Evolutionary conservation across 2,888 invertebrate genomes (phyloP).

Genomic region (Drosophila acutilabella): DNA sequence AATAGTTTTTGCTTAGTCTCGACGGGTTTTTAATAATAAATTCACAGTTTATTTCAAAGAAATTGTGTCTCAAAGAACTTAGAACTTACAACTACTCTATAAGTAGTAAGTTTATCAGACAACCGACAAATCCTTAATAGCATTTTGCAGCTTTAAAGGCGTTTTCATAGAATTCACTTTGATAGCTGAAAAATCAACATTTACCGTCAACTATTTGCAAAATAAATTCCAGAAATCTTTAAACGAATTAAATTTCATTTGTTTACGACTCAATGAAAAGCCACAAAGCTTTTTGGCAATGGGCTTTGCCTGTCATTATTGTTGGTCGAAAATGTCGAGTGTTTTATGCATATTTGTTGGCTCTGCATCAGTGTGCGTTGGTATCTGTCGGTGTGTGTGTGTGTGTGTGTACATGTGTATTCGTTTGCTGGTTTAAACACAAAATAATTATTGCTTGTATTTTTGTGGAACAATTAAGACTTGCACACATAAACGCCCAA

Average conservation of each 20-base stretch:
- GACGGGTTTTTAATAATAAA: too few species aligned
- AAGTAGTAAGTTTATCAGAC: too few species aligned
- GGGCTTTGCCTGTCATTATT: conserved; percentile 57
- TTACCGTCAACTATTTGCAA: conserved; percentile 51
- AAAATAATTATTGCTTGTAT: conserved; percentile 64
- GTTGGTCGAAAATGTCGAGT: conserved; percentile 38
- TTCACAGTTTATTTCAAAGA: too few species aligned
- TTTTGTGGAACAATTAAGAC: conserved; percentile 72
- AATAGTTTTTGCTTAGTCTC: too few species aligned
- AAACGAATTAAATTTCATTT: conserved; percentile 73
- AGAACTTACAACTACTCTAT: too few species aligned
- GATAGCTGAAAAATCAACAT: conserved; percentile 29
- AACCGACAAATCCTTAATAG: too few species aligned
- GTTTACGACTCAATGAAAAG: conserved; percentile 74
- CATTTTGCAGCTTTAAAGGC: conserved; percentile 3
- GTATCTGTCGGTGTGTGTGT: too few species aligned
- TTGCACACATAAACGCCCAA: conserved; percentile 72
- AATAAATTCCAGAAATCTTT: conserved; percentile 65
- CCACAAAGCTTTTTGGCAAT: conserved; percentile 71
- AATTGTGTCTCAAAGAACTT: too few species aligned
- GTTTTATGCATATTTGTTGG: conserved; percentile 13
- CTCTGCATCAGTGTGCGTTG: conserved; percentile 29
- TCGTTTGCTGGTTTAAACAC: conserved; percentile 33
- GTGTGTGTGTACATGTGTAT: neutral
- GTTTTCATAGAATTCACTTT: conserved; percentile 35